A percentile compares a stretch with the other conserved stretches of the same genome.
phyloP scores from a whole-genome alignment of 2,113 vertebrate genomes.

The Coracopsis vasa region DNA sequence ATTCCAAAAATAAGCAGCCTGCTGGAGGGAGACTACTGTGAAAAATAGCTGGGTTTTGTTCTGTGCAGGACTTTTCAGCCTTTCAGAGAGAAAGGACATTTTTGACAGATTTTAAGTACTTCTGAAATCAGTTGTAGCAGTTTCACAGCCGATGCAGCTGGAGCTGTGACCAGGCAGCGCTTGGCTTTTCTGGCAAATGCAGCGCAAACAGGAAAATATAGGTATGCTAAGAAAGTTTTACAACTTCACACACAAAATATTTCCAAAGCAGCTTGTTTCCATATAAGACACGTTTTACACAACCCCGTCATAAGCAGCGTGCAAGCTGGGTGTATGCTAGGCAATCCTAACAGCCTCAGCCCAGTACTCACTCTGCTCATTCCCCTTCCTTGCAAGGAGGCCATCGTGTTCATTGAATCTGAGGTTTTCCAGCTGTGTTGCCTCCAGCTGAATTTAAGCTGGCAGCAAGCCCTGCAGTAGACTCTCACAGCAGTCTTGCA shows the following conservation, averaged over 20 bases:
- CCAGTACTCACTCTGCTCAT: fast-evolving
- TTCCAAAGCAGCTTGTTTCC: not conserved
- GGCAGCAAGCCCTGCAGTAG: fast-evolving
- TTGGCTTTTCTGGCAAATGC: not conserved
- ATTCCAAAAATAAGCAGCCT: not conserved
- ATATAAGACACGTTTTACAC: not conserved
- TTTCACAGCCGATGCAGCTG: not conserved
- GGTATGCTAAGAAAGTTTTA: not conserved
- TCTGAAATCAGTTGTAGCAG: not conserved
- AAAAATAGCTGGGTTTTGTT: not conserved
- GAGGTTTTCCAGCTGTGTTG: fast-evolving
- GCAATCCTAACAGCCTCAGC: not conserved
- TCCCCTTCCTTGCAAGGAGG: not conserved
- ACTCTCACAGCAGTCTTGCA: no score
- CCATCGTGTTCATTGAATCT: fast-evolving
- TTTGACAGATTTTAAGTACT: not conserved
- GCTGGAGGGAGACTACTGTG: not conserved
- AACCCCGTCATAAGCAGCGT: not conserved
- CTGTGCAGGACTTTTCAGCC: fast-evolving
- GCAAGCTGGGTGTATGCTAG: fast-evolving
- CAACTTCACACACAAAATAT: not conserved
- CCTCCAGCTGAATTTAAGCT: not conserved
- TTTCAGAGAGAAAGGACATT: not conserved
- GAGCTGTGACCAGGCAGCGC: not conserved
- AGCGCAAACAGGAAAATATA: not conserved